Evolutionary conservation across 2,888 invertebrate species (phyloP).

Genomic region (Zeuzera pyrina): DNA sequence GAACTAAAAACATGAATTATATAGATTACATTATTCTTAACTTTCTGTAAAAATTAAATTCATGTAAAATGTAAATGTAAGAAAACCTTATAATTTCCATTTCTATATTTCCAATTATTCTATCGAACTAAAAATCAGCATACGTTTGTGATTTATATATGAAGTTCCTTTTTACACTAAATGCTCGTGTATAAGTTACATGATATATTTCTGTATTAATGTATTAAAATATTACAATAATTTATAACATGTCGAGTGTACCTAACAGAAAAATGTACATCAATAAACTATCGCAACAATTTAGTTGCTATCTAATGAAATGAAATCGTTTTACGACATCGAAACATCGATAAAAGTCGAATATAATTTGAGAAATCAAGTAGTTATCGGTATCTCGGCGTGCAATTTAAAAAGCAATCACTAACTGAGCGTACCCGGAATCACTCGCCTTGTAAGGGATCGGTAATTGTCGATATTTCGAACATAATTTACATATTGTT

Average conservation of each 20-base stretch:
- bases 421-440: conserved; percentile 44
- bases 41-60: no score
- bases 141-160: no score
- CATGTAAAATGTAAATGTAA: no score
- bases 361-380: neutral
- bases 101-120: no score
- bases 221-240: neutral
- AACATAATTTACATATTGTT: conserved; percentile 47
- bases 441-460: conserved; percentile 56
- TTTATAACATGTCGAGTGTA: neutral
- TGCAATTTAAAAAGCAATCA: conserved; percentile 65
- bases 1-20: no score
- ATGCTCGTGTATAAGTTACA: no score
- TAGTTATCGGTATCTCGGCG: conserved; percentile 15
- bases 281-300: neutral
- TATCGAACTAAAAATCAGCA: no score
- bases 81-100: no score
- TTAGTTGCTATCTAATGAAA: neutral
- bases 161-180: no score
- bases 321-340: no score
- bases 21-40: no score
- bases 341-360: conserved; percentile 1
- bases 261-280: neutral
- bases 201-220: neutral
- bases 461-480: conserved; percentile 51